Percentiles rank a stretch among this genome's conserved stretches.
phyloP scores from a whole-genome alignment of 37 sponge, comb jelly and placozoan species.

The Aphrocallistes beatrix region DNA sequence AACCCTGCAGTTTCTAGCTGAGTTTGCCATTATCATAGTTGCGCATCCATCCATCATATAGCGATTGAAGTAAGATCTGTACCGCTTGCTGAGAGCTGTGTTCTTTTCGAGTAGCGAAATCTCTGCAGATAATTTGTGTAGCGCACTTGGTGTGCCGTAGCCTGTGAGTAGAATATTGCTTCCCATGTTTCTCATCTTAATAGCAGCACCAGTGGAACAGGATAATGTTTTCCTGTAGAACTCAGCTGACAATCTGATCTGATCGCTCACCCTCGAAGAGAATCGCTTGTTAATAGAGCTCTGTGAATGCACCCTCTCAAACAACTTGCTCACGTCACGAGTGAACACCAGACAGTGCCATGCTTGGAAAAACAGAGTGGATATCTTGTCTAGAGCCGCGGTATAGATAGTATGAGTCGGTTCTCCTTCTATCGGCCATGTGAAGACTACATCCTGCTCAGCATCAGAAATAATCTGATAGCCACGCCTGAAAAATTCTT shows the following conservation, averaged over 20 bases:
- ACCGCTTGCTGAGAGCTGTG: not conserved
- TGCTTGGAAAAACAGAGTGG: not conserved
- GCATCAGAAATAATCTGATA: not conserved
- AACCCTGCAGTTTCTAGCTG: not conserved
- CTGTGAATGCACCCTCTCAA: not conserved
- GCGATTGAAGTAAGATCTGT: not conserved
- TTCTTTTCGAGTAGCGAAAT: not conserved
- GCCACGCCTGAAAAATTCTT: not conserved
- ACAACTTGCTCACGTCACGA: not conserved
- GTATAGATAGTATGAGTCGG: not conserved
- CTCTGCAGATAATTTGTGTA: not conserved
- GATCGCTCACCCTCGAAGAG: not conserved
- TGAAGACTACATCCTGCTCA: not conserved
- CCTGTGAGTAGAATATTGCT: not conserved
- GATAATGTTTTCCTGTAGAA: not conserved
- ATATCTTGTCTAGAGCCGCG: not conserved
- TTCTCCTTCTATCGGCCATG: not conserved
- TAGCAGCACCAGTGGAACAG: not conserved
- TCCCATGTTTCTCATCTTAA: not conserved
- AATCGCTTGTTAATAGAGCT: not conserved
- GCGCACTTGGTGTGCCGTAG: not conserved
- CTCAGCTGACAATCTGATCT: not conserved
- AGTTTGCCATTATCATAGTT: not conserved
- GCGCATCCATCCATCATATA: not conserved
- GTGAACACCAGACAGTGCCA: constrained; percentile 3